Evolutionary conservation across 2,888 invertebrate species (phyloP).

Genomic region (Spodoptera littoralis): DNA sequence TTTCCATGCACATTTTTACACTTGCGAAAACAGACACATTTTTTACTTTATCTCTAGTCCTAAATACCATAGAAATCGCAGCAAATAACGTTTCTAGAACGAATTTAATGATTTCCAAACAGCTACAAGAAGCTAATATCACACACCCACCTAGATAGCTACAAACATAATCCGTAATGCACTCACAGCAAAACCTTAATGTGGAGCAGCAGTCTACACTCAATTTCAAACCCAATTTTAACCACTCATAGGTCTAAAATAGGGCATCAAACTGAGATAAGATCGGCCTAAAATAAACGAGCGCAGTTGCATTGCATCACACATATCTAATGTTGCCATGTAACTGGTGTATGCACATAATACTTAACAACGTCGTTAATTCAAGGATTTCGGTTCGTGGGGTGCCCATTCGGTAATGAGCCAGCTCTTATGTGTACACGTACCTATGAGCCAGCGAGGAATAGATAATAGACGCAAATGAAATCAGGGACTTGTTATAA

Average conservation of each 20-base stretch:
- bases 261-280: slow-evolving; percentile 38
- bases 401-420: slow-evolving; percentile 44
- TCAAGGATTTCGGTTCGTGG: slow-evolving; percentile 61
- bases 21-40: background rate
- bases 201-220: slow-evolving; percentile 19
- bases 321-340: slow-evolving; percentile 55
- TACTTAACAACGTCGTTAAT: slow-evolving; percentile 49
- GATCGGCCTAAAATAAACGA: slow-evolving; percentile 53
- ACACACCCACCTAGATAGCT: slow-evolving; percentile 21
- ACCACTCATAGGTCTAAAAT: slow-evolving; percentile 18
- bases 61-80: slow-evolving; percentile 23
- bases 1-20: slow-evolving; percentile 6
- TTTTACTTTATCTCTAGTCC: slow-evolving; percentile 15
- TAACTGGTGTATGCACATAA: slow-evolving; percentile 50
- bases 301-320: slow-evolving; percentile 61
- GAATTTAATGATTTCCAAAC: slow-evolving; percentile 40
- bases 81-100: slow-evolving; percentile 33
- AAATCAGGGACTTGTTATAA: too few species aligned
- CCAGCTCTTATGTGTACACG: slow-evolving; percentile 29
- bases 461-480: slow-evolving; percentile 12
- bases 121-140: slow-evolving; percentile 45
- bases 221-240: slow-evolving; percentile 32
- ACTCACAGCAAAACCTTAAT: slow-evolving; percentile 36
- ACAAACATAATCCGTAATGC: slow-evolving; percentile 44
- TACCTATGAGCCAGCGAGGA: slow-evolving; percentile 7